These are phyloP conservation scores for Tautogolabrus adspersus DNA, from an alignment of 2,113 vertebrate genomes.

Conservation along the genomic window DNA sequence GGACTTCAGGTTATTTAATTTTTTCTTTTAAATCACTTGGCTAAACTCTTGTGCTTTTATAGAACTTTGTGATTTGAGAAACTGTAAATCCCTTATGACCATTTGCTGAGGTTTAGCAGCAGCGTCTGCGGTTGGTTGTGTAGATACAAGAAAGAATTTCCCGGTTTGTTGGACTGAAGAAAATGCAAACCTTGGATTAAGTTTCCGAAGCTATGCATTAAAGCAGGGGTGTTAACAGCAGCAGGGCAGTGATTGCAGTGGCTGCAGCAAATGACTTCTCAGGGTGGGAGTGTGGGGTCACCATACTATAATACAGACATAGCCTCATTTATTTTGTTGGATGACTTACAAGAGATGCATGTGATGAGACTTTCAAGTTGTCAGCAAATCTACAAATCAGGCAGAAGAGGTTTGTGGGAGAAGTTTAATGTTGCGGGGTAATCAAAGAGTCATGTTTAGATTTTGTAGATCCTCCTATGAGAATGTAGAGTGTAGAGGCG, in stretches of 20 bases:
- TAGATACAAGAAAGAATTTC: conserved; percentile 47
- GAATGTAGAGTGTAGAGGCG: conserved; percentile 38
- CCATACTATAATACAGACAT: conserved; percentile 15
- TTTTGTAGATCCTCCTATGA: conserved; percentile 49
- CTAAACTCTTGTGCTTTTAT: background rate
- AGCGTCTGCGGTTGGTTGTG: conserved; percentile 23
- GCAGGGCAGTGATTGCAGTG: conserved; percentile 49
- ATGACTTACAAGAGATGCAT: conserved; percentile 3
- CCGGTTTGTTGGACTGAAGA: conserved; percentile 44
- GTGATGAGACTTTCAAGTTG: conserved; percentile 47
- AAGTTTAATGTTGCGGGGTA: conserved; percentile 39
- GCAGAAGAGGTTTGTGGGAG: conserved; percentile 30
- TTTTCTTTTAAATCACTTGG: background rate
- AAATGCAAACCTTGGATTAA: conserved; percentile 63
- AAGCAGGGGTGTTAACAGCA: conserved; percentile 51
- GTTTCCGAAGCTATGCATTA: conserved; percentile 73
- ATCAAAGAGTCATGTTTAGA: conserved; percentile 57
- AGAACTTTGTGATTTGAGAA: conserved; percentile 56
- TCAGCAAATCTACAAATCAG: conserved; percentile 25
- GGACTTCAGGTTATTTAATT: background rate
- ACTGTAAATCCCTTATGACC: conserved; percentile 23
- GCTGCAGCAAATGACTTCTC: conserved; percentile 25
- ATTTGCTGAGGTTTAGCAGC: conserved; percentile 41
- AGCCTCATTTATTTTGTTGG: conserved; percentile 16
- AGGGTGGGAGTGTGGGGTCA: conserved; percentile 25